A percentile compares a stretch with the other conserved stretches of the same genome.
These are phyloP conservation scores for Corythoichthys haematopterus DNA, from an alignment of 2,113 vertebrate species.

Conservation along the genomic window DNA sequence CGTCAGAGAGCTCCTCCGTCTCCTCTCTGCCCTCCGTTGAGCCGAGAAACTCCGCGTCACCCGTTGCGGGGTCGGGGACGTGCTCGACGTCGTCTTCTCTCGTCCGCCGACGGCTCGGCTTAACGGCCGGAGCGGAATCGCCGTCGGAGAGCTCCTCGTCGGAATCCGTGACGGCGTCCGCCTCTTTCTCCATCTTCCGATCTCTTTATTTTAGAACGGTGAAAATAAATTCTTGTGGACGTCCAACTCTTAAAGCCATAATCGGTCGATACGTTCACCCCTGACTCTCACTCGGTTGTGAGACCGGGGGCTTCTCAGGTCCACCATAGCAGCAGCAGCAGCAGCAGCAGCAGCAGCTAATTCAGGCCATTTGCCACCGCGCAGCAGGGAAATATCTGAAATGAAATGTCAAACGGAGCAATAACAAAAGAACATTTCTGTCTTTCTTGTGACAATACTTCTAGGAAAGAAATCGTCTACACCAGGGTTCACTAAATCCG, in stretches of 20 bases:
- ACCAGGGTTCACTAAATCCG: no score
- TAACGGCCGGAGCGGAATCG: slow-evolving; percentile 10
- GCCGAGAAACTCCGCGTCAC: slow-evolving; percentile 37
- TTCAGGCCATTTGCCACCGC: slow-evolving; percentile 30
- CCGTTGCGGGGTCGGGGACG: slow-evolving; percentile 34
- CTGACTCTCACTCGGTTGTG: slow-evolving; percentile 34
- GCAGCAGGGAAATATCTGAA: slow-evolving; percentile 34
- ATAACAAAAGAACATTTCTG: not conserved
- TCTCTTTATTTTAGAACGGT: slow-evolving; percentile 28
- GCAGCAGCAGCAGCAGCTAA: not conserved
- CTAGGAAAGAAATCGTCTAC: not conserved
- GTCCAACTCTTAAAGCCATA: slow-evolving; percentile 35
- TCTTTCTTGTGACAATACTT: not conserved
- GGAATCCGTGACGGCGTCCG: slow-evolving; percentile 36
- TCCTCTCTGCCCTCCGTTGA: slow-evolving; percentile 48
- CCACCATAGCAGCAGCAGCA: slow-evolving; percentile 34
- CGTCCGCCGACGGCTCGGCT: slow-evolving; percentile 20
- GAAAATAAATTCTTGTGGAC: slow-evolving; percentile 33
- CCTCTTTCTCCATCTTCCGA: slow-evolving; percentile 52
- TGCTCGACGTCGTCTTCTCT: slow-evolving; percentile 23
- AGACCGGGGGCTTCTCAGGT: slow-evolving; percentile 36
- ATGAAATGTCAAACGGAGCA: slow-evolving; percentile 9
- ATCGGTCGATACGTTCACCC: slow-evolving; percentile 36
- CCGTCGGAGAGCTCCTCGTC: slow-evolving; percentile 45
- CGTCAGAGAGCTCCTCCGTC: slow-evolving; percentile 40